phyloP scores from a whole-genome alignment of 1,140 invertebrate species.

The Neodiprion virginianus region DNA sequence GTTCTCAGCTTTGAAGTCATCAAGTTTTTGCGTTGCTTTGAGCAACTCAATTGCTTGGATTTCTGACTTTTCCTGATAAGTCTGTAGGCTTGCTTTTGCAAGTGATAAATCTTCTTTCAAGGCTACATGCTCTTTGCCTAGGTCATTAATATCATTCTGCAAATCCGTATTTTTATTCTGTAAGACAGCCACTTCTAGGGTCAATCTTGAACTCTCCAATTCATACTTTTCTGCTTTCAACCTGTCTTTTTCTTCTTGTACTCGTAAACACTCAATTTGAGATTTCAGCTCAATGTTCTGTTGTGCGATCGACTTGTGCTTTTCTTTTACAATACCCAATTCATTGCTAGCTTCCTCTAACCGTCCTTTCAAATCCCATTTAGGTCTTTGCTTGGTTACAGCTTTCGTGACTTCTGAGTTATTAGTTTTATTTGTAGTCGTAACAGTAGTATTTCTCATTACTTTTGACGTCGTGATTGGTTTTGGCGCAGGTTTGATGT shows the following conservation, averaged over 20 bases:
- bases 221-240: conserved; percentile 54
- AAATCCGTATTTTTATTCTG: conserved; percentile 43
- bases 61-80: conserved; percentile 43
- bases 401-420: background rate
- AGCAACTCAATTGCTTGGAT: conserved; percentile 47
- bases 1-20: conserved; percentile 48
- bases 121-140: conserved; percentile 43
- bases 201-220: conserved; percentile 27
- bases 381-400: conserved; percentile 33
- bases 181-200: conserved; percentile 45
- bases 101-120: conserved; percentile 38
- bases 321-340: conserved; percentile 58
- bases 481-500: conserved; percentile 31
- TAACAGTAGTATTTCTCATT: conserved; percentile 21
- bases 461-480: conserved; percentile 14
- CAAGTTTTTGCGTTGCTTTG: conserved; percentile 33
- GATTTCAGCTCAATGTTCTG: conserved; percentile 63
- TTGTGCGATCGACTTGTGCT: conserved; percentile 62
- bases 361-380: conserved; percentile 53
- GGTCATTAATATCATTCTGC: conserved; percentile 38
- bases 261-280: conserved; percentile 52
- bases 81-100: conserved; percentile 37
- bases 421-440: background rate
- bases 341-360: conserved; percentile 42
- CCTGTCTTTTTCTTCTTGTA: conserved; percentile 39